phyloP scores from a whole-genome alignment of 2,113 vertebrate genomes.

The Callithrix jacchus region DNA sequence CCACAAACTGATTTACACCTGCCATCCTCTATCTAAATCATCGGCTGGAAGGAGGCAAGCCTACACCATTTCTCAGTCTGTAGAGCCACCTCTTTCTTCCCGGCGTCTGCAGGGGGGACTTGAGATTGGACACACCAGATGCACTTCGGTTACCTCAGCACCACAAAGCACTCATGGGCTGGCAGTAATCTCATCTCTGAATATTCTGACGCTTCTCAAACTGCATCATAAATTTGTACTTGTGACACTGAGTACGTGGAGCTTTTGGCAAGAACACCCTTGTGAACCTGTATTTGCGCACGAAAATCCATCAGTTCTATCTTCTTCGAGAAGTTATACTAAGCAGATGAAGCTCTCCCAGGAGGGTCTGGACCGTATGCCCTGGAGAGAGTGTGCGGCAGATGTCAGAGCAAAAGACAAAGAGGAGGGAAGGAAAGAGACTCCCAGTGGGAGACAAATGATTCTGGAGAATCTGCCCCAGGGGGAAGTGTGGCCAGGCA shows the following conservation, averaged over 20 bases:
- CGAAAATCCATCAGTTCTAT: neutral
- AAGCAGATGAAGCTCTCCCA: neutral
- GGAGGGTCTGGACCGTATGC: neutral
- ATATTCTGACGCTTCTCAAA: conserved; percentile 12
- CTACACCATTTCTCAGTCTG: neutral
- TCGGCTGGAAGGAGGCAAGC: neutral
- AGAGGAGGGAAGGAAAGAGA: neutral
- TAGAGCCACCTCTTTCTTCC: neutral
- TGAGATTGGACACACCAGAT: neutral
- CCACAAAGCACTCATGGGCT: neutral
- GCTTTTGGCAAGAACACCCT: neutral
- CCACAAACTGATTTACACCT: neutral
- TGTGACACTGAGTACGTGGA: neutral
- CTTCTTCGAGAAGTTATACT: neutral
- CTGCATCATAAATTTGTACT: neutral
- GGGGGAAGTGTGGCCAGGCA: neutral
- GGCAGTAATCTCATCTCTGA: neutral
- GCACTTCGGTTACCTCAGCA: neutral
- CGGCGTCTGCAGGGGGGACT: neutral
- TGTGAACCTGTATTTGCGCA: fast-evolving
- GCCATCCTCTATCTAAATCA: neutral
- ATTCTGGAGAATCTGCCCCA: neutral
- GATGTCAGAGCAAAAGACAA: conserved; percentile 41
- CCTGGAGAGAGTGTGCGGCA: neutral
- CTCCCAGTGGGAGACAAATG: neutral